These are phyloP conservation scores for Daubentonia madagascariensis DNA, from an alignment of 2,113 vertebrate species.

Conservation along the genomic window DNA sequence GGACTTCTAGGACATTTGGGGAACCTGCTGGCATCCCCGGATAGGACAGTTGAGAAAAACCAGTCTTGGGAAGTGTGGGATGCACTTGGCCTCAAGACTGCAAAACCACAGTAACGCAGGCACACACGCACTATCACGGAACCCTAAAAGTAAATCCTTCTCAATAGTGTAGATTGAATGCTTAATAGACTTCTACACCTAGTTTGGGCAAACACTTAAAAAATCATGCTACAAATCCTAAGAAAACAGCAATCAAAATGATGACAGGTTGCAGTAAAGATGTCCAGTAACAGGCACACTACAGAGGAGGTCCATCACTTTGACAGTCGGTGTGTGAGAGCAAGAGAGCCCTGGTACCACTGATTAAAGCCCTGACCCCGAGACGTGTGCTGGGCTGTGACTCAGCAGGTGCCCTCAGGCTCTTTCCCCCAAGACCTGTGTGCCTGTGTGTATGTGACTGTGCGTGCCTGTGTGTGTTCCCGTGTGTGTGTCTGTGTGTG, in stretches of 20 bases:
- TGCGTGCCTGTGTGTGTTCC: too few relatives aligned
- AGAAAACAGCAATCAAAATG: not conserved
- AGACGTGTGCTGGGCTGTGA: too few relatives aligned
- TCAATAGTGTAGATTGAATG: not conserved
- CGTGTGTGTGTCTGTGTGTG: too few relatives aligned
- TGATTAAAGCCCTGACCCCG: too few relatives aligned
- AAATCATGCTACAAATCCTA: not conserved
- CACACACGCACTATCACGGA: too few relatives aligned
- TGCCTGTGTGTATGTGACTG: too few relatives aligned
- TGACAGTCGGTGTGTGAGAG: too few relatives aligned
- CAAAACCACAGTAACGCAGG: not conserved
- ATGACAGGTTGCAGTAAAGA: not conserved
- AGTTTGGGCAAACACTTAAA: not conserved
- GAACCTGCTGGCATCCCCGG: not conserved
- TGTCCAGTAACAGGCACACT: not conserved
- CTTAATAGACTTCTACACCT: not conserved
- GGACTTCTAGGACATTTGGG: not conserved
- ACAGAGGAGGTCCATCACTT: not conserved
- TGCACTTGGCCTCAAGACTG: not conserved
- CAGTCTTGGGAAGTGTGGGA: not conserved
- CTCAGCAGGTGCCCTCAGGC: rapidly evolving
- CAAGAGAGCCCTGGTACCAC: not conserved
- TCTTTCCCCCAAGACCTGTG: not conserved
- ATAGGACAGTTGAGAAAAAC: not conserved
- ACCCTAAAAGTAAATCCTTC: not conserved